Evolutionary conservation across 2,797 vertebrate species (phyloP).

Genomic region (Rhinichthys osculus): DNA sequence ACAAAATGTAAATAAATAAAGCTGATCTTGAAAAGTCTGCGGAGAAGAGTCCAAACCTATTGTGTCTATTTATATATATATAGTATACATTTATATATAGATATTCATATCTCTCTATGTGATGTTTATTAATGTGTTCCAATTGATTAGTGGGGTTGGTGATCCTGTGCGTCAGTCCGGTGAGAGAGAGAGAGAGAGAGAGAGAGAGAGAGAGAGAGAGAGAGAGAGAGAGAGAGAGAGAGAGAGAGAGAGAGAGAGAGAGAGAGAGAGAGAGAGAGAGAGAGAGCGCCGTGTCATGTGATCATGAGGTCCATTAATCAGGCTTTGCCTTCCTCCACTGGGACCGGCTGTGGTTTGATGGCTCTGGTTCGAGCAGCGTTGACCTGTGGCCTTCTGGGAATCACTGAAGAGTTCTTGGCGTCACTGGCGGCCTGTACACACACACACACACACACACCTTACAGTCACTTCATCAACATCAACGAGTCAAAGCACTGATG

Average conservation of each 20-base stretch:
- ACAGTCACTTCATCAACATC: conserved; percentile 5
- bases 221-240: conserved; percentile 32
- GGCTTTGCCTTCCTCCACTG: conserved; percentile 93
- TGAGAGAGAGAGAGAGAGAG: conserved; percentile 54
- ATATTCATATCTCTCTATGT: conserved; percentile 77
- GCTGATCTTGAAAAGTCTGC: conserved; percentile 78
- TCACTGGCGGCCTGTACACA: conserved; percentile 78
- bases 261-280: conserved; percentile 45
- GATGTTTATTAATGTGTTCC: conserved; percentile 71
- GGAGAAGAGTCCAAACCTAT: conserved; percentile 76
- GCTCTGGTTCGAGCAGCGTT: conserved; percentile 90
- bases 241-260: conserved; percentile 51
- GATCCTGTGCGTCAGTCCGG: conserved; percentile 64
- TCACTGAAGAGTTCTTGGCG: conserved; percentile 78
- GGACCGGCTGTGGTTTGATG: conserved; percentile 91
- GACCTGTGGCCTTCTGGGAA: conserved; percentile 82
- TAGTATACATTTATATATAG: conserved; percentile 64
- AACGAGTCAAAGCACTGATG: no score
- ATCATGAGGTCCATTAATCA: conserved; percentile 76
- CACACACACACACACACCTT: conserved; percentile 75
- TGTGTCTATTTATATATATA: conserved; percentile 72
- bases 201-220: conserved; percentile 26
- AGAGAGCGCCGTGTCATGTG: conserved; percentile 46
- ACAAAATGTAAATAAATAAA: conserved; percentile 81
- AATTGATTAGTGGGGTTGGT: conserved; percentile 69